Percentiles rank a stretch among this genome's conserved stretches.
These are phyloP conservation scores for Labeo calbasu DNA, from an alignment of 2,797 vertebrate species.

Conservation along the genomic window DNA sequence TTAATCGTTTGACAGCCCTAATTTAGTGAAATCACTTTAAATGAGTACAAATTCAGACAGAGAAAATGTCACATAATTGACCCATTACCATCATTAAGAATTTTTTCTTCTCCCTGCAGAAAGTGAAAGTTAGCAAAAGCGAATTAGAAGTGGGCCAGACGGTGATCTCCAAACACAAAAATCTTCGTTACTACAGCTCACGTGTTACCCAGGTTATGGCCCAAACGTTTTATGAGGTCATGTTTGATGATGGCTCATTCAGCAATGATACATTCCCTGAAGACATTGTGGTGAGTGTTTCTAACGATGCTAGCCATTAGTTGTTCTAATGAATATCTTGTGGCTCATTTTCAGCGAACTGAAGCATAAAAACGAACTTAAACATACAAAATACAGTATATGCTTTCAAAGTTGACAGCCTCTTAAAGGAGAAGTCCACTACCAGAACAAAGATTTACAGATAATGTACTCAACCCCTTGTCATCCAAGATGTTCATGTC, in stretches of 20 bases:
- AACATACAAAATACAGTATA: neutral
- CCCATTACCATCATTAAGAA: neutral
- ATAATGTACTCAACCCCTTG: too few relatives aligned
- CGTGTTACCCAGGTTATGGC: constrained; percentile 87
- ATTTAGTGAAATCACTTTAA: too few relatives aligned
- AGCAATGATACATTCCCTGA: constrained; percentile 96
- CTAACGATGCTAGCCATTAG: neutral
- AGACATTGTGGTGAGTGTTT: constrained; percentile 90
- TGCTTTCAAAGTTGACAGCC: constrained; percentile 1
- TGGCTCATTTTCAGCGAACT: constrained; percentile 4
- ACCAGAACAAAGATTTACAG: too few relatives aligned
- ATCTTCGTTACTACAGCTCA: constrained; percentile 95
- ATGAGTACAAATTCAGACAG: neutral
- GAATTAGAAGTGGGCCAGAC: constrained; percentile 90
- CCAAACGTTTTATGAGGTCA: constrained; percentile 93
- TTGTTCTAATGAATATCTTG: constrained; percentile 4
- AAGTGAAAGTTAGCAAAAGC: constrained; percentile 80
- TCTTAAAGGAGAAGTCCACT: neutral
- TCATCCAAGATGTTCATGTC: too few relatives aligned
- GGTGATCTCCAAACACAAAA: constrained; percentile 94
- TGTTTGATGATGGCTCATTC: constrained; percentile 97
- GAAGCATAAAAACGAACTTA: neutral
- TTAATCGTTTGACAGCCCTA: too few relatives aligned
- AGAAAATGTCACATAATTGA: neutral
- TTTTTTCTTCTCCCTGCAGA: constrained; percentile 71